Evolutionary conservation across 92 coral and sea anemone genomes (phyloP).

Genomic region (Paramuricea clavata): DNA sequence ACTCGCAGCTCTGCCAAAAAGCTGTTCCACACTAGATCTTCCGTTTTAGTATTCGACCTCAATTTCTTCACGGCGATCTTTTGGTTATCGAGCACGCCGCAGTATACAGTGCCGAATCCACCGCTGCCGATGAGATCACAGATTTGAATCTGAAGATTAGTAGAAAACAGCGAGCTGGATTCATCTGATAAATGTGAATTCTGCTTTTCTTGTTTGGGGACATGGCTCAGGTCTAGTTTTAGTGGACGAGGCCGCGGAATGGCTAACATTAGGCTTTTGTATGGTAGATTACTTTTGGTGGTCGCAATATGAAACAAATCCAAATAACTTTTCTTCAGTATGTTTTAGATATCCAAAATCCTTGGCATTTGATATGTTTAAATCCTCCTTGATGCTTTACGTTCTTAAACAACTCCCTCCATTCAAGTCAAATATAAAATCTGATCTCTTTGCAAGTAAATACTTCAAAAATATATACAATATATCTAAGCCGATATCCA

Average conservation of each 20-base stretch:
- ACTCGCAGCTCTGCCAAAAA: constrained; percentile 81
- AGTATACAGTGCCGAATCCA: constrained; percentile 90
- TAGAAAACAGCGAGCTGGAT: background rate
- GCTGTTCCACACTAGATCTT: constrained; percentile 78
- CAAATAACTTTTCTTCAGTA: background rate
- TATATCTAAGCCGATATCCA: background rate
- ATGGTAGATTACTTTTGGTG: background rate
- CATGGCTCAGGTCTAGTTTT: constrained; percentile 31
- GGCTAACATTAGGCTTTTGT: constrained; percentile 30
- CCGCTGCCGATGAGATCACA: constrained; percentile 86
- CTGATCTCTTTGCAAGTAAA: background rate
- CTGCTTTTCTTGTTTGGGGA: constrained; percentile 11
- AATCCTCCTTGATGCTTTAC: background rate
- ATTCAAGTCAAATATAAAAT: background rate
- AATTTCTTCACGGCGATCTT: constrained; percentile 85
- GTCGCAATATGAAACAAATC: background rate
- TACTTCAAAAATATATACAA: background rate
- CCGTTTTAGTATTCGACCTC: constrained; percentile 73
- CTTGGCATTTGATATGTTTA: background rate
- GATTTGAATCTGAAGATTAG: constrained; percentile 35
- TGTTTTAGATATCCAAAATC: background rate
- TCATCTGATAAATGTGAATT: constrained; percentile 1
- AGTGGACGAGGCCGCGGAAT: constrained; percentile 35
- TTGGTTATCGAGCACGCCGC: constrained; percentile 73
- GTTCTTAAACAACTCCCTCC: background rate